Percentiles rank a stretch among this genome's conserved stretches.
These are phyloP conservation scores for Sterrhoptilus dennistouni DNA, from an alignment of 2,113 vertebrate genomes.

Conservation along the genomic window DNA sequence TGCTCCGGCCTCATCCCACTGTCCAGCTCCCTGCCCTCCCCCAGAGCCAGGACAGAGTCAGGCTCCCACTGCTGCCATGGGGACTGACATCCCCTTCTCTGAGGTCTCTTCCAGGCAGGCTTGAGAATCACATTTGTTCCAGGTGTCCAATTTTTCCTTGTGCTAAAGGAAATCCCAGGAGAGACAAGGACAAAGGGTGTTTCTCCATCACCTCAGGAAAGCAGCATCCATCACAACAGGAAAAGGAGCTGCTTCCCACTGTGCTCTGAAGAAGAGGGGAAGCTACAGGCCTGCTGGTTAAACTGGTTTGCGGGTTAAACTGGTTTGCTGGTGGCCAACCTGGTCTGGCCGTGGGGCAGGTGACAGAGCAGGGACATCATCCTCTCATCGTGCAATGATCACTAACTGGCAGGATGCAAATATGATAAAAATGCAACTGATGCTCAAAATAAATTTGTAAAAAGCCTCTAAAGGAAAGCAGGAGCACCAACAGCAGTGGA, in stretches of 20 bases:
- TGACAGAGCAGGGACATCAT: not conserved
- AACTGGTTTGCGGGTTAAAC: not conserved
- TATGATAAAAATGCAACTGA: not conserved
- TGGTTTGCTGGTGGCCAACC: not conserved
- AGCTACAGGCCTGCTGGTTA: not conserved
- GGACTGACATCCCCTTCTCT: fast-evolving
- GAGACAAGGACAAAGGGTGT: no score
- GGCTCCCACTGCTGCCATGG: no score
- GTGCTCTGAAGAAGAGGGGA: not conserved
- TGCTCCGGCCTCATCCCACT: not conserved
- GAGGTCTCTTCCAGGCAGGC: fast-evolving
- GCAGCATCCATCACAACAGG: not conserved
- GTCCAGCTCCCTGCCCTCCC: not conserved
- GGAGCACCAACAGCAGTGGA: not conserved
- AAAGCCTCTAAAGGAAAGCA: not conserved
- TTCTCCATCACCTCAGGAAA: not conserved
- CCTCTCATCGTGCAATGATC: not conserved
- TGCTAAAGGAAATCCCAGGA: not conserved
- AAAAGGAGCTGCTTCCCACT: not conserved
- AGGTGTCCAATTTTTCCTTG: not conserved
- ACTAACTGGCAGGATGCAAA: not conserved
- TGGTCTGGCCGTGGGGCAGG: not conserved
- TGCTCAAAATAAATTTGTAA: not conserved
- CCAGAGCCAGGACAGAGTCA: not conserved
- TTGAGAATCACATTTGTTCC: not conserved